Evolutionary conservation across 2,888 invertebrate genomes (phyloP), one percentile per base, ranked within the genome.

Genomic region (Mythimna impura): DNA sequence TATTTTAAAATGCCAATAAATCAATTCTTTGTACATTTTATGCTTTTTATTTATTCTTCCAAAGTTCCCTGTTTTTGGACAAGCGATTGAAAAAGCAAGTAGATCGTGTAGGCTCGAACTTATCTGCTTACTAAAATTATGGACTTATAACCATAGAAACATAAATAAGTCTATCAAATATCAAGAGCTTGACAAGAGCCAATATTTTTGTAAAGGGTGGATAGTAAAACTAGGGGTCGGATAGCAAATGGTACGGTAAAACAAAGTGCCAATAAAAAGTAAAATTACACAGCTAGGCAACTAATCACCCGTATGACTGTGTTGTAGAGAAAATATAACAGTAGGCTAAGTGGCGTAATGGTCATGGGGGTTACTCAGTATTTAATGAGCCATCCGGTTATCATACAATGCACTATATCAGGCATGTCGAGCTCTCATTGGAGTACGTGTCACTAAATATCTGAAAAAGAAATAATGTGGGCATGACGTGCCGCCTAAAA

Each of bases 231-330:
- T 62, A 75, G 80, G 83, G 83, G 81, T 68, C 67, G 71, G 22
- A 55, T 73, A 66, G 58, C 63, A 66, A 78, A 76, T 57, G 73
- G 57, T 68, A 77, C 79, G 62, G 72, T 82, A 71, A 76, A 82
- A 87, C 79, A 76, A 84, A 85, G 86, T 88, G 87, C 84, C 83
- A 87, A 87, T 86, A 87, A 85, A 86, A 84, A 81, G 73, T 79
- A 70, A 73, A 86, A 87, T 83, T 85, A 87, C 73, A 83, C 73
- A 61, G 78, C 73, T 70, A 81, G 58, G 80, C 63, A 86, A 74
- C 79, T 84, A 87, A 87, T 83, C 73, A 79, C 74, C 66, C 65
- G 61, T 63, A 69, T 81, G 75, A 80, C 81, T 73, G 76, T 30
- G 60, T 61, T 43, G 5, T 54, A 66, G 78, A 74, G 40, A 3